Conservation (phyloP, 2,888 invertebrate species). For the Omphaloscelis lunosa region DNA sequence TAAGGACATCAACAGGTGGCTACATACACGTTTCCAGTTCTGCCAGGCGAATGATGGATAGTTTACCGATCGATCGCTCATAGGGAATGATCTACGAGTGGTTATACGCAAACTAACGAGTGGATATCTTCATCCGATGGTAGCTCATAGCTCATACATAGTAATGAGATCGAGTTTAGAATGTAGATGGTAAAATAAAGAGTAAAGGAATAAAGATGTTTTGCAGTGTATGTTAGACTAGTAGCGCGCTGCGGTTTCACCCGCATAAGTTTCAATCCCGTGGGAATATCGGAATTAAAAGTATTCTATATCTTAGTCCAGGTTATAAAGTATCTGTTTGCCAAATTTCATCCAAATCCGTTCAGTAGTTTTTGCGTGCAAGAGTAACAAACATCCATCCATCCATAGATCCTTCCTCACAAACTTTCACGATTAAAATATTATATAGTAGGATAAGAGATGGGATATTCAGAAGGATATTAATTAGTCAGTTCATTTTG, state of each 20-base stretch:
- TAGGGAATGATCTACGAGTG: slow-evolving; percentile 57
- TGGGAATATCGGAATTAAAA: too few species aligned
- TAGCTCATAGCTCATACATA: slow-evolving; percentile 62
- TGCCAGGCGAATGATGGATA: slow-evolving; percentile 62
- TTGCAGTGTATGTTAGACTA: not conserved
- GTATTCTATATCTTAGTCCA: too few species aligned
- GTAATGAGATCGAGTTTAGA: slow-evolving; percentile 50
- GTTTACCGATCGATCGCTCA: slow-evolving; percentile 62
- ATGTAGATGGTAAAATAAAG: slow-evolving; percentile 17
- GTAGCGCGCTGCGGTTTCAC: too few species aligned
- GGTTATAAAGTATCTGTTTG: too few species aligned
- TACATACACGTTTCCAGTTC: slow-evolving; percentile 44
- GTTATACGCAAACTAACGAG: slow-evolving; percentile 59
- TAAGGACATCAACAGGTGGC: slow-evolving; percentile 54
- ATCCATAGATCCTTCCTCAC: too few species aligned
- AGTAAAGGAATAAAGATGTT: not conserved
- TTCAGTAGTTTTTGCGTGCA: too few species aligned
- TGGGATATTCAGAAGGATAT: not conserved
- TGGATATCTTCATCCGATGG: slow-evolving; percentile 66
- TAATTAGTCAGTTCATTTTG: too few species aligned
- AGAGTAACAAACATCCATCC: too few species aligned
- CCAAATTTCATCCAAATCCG: too few species aligned
- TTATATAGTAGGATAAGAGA: not conserved
- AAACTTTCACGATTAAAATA: too few species aligned
- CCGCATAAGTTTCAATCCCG: too few species aligned